Conservation (phyloP, 2,797 vertebrate species). For the Linurgus olivaceus region DNA sequence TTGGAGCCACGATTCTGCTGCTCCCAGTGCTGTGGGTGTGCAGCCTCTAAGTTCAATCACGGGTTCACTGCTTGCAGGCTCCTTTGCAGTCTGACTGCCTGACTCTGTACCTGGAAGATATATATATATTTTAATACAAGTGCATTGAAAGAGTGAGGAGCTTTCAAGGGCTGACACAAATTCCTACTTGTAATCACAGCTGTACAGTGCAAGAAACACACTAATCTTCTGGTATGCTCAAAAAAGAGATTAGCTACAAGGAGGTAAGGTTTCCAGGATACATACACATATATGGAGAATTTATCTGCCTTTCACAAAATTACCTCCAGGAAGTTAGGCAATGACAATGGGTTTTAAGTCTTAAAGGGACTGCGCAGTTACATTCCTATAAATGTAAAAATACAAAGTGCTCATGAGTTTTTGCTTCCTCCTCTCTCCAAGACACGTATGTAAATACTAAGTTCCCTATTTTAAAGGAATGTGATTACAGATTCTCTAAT, state of each 20-base stretch:
- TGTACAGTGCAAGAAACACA: neutral
- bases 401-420: neutral
- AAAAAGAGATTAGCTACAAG: neutral
- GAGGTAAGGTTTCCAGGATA: neutral
- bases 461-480: neutral
- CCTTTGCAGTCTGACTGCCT: neutral
- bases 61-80: neutral
- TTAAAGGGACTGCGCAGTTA: neutral
- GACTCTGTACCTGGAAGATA: neutral
- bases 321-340: neutral
- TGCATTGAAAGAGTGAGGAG: neutral
- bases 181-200: neutral
- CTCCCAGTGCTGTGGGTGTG: conserved; percentile 16
- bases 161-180: neutral
- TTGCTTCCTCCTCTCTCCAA: neutral
- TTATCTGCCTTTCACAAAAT: neutral
- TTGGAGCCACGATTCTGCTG: conserved; percentile 78
- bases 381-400: neutral
- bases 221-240: neutral
- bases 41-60: conserved; percentile 58
- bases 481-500: neutral
- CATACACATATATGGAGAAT: neutral
- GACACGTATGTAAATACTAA: neutral
- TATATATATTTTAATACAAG: neutral
- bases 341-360: neutral